A percentile compares a stretch with the other conserved stretches of the same genome.
Conservation (phyloP, 2,113 vertebrate genomes). For the Gymnocephalus cernua region DNA sequence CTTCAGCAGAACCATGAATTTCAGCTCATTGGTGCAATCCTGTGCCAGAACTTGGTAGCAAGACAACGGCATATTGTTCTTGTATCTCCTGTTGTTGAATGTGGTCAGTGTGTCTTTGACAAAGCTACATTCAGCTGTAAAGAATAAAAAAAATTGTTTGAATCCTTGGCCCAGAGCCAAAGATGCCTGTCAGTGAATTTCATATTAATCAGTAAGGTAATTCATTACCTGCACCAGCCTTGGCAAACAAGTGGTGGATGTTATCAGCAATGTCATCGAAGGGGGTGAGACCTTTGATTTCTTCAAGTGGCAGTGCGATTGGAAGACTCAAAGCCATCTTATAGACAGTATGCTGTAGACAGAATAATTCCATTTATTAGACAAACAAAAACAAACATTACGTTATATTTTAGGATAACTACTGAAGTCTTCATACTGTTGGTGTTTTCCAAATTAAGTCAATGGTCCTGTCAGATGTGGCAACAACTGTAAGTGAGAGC, state of each 20-base stretch:
- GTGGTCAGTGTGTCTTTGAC: conserved; percentile 73
- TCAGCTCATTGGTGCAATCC: conserved; percentile 86
- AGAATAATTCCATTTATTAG: conserved; percentile 3
- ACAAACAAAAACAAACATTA: not conserved
- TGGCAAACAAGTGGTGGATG: conserved; percentile 60
- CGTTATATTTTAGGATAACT: not conserved
- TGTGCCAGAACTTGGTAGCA: conserved; percentile 87
- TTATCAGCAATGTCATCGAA: conserved; percentile 50
- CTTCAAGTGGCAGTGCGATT: conserved; percentile 78
- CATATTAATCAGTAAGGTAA: not conserved
- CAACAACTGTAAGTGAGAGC: conserved; percentile 75
- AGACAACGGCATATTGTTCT: conserved; percentile 79
- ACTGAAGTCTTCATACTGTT: conserved; percentile 66
- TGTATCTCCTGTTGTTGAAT: conserved; percentile 83
- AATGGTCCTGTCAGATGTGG: conserved; percentile 73
- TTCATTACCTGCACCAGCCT: conserved; percentile 65
- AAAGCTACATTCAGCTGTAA: conserved; percentile 72
- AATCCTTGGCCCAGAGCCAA: not conserved
- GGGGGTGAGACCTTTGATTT: conserved; percentile 39
- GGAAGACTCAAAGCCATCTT: conserved; percentile 81
- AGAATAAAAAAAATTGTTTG: not conserved
- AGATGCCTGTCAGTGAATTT: not conserved
- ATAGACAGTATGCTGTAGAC: conserved; percentile 80
- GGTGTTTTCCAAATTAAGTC: conserved; percentile 82
- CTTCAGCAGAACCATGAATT: conserved; percentile 87